Percentiles rank a stretch among this genome's conserved stretches.
Evolutionary conservation across 2,888 invertebrate species (phyloP).

Genomic region (Ennomos erosarius): DNA sequence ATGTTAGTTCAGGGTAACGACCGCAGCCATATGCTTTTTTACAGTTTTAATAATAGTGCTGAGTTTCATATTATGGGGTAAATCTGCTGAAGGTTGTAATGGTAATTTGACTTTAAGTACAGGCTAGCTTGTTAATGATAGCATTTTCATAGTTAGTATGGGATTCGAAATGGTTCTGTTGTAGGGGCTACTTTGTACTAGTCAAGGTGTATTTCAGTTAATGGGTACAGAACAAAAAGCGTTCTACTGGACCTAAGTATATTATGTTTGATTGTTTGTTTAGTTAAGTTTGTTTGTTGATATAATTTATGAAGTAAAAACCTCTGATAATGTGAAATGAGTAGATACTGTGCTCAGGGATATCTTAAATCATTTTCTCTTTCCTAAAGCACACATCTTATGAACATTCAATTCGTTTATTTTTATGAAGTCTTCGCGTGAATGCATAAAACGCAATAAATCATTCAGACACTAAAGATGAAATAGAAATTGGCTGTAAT

Average conservation of each 20-base stretch:
- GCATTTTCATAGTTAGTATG: background rate
- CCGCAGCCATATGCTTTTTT: slow-evolving; percentile 52
- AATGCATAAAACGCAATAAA: slow-evolving; percentile 18
- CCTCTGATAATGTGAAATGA: no score
- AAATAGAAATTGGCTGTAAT: slow-evolving; percentile 29
- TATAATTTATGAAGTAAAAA: background rate
- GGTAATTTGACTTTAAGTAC: slow-evolving; percentile 36
- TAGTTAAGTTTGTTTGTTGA: no score
- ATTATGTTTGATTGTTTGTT: no score
- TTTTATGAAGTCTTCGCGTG: slow-evolving; percentile 2
- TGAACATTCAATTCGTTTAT: slow-evolving; percentile 9
- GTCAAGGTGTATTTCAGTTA: no score
- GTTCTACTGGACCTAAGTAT: no score
- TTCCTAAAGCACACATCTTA: no score
- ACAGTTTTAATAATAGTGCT: slow-evolving; percentile 37
- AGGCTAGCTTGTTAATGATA: slow-evolving; percentile 6
- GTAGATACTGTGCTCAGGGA: no score
- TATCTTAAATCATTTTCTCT: no score
- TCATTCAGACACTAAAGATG: slow-evolving; percentile 18
- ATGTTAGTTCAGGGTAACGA: slow-evolving; percentile 57
- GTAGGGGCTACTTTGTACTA: no score
- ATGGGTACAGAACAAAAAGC: no score
- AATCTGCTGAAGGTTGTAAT: background rate
- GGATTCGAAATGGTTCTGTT: no score
- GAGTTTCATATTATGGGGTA: slow-evolving; percentile 4